A percentile compares a stretch with the other conserved stretches of the same genome.
Conservation (phyloP, 2,797 vertebrate species). For the Anisognathus igniventris region DNA sequence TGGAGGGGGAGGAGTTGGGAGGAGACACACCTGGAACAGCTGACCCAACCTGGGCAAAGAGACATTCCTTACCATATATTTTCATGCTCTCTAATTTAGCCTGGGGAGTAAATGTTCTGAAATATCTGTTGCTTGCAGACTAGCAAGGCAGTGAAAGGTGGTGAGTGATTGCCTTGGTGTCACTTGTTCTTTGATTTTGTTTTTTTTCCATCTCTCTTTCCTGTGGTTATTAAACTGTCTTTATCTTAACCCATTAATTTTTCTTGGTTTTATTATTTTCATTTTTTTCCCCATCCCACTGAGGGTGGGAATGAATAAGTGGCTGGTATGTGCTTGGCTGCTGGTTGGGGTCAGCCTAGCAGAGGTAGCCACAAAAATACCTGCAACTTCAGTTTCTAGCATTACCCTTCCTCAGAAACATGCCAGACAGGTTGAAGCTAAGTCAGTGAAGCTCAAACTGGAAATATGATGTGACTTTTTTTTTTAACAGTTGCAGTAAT, state of each 20-base stretch:
- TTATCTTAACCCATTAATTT: not conserved
- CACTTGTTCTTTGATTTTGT: not conserved
- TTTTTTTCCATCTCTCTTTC: not conserved
- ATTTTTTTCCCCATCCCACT: not conserved
- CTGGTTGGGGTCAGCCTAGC: not conserved
- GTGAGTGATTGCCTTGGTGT: not conserved
- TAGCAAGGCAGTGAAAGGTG: not conserved
- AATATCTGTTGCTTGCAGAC: not conserved
- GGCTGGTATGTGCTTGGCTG: not conserved
- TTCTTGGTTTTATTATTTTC: not conserved
- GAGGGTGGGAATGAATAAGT: not conserved
- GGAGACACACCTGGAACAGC: not conserved
- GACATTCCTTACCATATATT: not conserved
- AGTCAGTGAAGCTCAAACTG: not conserved
- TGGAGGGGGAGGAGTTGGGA: not conserved
- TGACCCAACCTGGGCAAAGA: not conserved
- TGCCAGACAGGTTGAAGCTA: not conserved
- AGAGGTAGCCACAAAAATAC: not conserved
- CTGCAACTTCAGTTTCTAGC: not conserved
- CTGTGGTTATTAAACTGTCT: not conserved
- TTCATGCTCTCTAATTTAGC: not conserved
- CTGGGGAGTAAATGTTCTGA: not conserved
- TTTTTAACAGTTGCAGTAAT: not conserved
- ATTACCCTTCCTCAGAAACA: not conserved
- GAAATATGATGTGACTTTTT: not conserved